A percentile compares a stretch with the other conserved stretches of the same genome.
Conservation (phyloP, 2,797 vertebrate genomes). For the Erethizon dorsatum region DNA sequence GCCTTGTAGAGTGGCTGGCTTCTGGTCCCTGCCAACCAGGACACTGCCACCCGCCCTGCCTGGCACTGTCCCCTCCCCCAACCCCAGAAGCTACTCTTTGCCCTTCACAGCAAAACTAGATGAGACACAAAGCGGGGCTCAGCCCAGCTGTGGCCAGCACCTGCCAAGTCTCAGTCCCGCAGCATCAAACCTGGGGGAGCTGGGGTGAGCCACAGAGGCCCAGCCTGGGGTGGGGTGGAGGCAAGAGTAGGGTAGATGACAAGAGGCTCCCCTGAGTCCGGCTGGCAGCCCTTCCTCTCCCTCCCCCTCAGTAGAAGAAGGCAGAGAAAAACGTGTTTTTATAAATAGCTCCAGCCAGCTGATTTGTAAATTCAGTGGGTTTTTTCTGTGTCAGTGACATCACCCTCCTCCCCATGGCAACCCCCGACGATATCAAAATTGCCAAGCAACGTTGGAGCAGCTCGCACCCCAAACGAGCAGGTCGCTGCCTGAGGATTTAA, state of each 20-base stretch:
- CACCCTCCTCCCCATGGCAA: conserved; percentile 92
- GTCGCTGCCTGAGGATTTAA: conserved; percentile 86
- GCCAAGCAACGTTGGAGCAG: conserved; percentile 87
- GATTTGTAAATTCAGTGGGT: conserved; percentile 90
- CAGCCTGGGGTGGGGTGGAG: background rate
- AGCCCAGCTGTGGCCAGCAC: conserved; percentile 64
- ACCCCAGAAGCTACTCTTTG: background rate
- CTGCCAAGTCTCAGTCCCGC: conserved; percentile 60
- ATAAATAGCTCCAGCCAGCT: conserved; percentile 90
- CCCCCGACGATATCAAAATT: conserved; percentile 89
- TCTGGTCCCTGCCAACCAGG: conserved; percentile 13
- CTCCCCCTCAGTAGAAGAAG: conserved; percentile 79
- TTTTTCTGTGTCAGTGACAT: conserved; percentile 90
- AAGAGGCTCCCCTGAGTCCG: background rate
- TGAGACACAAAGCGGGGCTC: conserved; percentile 45
- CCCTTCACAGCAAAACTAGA: conserved; percentile 69
- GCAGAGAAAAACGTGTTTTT: conserved; percentile 83
- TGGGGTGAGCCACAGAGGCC: background rate
- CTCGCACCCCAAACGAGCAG: conserved; percentile 82
- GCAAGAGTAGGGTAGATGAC: background rate
- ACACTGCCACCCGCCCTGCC: background rate
- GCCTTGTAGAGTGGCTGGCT: background rate
- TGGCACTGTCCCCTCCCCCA: background rate
- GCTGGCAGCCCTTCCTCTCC: conserved; percentile 76
- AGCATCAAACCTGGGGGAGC: background rate